Conservation (phyloP, 1,140 invertebrate genomes). For the Chrysopa pallens region DNA sequence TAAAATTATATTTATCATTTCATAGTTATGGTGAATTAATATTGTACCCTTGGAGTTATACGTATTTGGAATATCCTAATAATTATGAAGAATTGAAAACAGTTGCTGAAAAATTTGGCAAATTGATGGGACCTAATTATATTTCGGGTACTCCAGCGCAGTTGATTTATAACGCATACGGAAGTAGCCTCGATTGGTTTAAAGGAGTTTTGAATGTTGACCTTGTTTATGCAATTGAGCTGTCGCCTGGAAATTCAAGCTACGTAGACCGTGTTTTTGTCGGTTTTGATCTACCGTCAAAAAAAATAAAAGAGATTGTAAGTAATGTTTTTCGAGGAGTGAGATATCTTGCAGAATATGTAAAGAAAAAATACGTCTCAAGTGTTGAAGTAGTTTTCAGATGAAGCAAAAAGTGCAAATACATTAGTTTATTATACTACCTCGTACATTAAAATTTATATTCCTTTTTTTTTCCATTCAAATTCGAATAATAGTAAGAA, state of each 20-base stretch:
- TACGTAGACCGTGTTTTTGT: slow-evolving; percentile 13
- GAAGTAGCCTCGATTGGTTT: slow-evolving; percentile 51
- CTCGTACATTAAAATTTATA: no score
- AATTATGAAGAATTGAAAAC: slow-evolving; percentile 21
- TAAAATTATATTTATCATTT: slow-evolving; percentile 46
- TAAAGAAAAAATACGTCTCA: no score
- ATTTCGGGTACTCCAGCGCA: slow-evolving; percentile 39
- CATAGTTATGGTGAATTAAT: slow-evolving; percentile 49
- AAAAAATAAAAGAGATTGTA: slow-evolving; percentile 49
- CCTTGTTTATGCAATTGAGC: slow-evolving; percentile 59
- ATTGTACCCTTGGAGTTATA: slow-evolving; percentile 60
- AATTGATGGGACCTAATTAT: slow-evolving; percentile 32
- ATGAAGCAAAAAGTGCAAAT: no score
- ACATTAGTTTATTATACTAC: no score
- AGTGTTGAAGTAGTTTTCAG: no score
- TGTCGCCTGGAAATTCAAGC: slow-evolving; percentile 41
- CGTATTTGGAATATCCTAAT: slow-evolving; percentile 20
- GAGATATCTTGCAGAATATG: no score
- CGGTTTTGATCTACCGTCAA: slow-evolving; percentile 54
- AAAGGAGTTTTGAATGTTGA: slow-evolving; percentile 40
- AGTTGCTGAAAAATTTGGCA: slow-evolving; percentile 22
- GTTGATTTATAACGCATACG: slow-evolving; percentile 39
- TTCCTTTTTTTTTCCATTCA: no score
- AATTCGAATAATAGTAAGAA: no score
- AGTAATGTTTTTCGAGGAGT: no score